These are phyloP conservation scores for Centropus bengalensis DNA, from an alignment of 2,113 vertebrate species.

Conservation along the genomic window DNA sequence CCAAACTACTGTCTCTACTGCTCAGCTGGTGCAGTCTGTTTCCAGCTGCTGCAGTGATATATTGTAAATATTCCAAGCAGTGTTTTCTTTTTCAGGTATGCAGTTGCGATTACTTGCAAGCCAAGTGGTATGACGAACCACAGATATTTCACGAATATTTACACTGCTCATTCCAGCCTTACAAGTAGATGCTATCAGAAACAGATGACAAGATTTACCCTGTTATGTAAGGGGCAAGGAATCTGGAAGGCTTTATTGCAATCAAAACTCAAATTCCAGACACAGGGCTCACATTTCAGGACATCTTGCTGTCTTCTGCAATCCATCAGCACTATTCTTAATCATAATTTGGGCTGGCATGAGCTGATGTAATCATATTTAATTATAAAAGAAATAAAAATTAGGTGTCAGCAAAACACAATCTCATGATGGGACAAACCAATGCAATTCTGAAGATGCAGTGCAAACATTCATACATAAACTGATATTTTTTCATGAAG, in stretches of 20 bases:
- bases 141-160: conserved; percentile 53
- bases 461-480: rapidly evolving
- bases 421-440: neutral
- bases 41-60: neutral
- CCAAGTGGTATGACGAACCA: neutral
- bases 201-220: conserved; percentile 13
- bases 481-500: neutral
- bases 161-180: conserved; percentile 34
- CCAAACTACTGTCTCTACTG: neutral
- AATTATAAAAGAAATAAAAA: neutral
- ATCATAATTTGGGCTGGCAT: neutral
- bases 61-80: neutral
- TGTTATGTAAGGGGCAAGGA: conserved; percentile 8
- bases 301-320: neutral
- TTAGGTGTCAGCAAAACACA: neutral
- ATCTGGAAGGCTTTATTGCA: neutral
- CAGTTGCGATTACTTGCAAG: neutral
- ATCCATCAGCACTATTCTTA: neutral
- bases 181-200: conserved; percentile 48
- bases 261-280: conserved; percentile 37
- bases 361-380: neutral
- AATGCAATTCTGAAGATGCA: neutral
- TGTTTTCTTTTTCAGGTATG: conserved; percentile 8
- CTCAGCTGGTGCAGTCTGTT: neutral
- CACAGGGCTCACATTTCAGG: neutral